These are phyloP conservation scores for Hippocampus guttulatus DNA, from an alignment of 2,113 vertebrate genomes.

Conservation along the genomic window DNA sequence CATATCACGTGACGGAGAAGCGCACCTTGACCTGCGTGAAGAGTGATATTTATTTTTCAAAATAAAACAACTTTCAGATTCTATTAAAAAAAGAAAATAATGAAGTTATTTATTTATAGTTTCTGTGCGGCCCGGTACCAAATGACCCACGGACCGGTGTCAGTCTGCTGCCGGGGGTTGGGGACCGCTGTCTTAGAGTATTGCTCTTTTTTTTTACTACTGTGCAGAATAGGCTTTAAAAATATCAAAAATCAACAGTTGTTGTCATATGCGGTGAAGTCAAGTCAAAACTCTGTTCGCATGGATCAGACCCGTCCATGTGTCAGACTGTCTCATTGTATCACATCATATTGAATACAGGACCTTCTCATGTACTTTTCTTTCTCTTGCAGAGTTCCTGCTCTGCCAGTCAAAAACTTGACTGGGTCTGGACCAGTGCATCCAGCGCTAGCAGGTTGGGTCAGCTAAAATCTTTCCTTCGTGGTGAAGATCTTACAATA, in stretches of 20 bases:
- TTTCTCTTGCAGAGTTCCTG: slow-evolving; percentile 78
- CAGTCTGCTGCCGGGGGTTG: too few relatives aligned
- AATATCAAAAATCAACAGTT: not conserved
- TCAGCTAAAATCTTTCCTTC: not conserved
- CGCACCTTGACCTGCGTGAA: too few relatives aligned
- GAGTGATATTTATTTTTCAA: too few relatives aligned
- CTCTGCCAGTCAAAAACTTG: slow-evolving; percentile 94
- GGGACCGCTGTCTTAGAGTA: too few relatives aligned
- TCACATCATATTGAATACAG: slow-evolving; percentile 1
- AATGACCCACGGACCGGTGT: too few relatives aligned
- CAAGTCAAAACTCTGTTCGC: slow-evolving; percentile 44
- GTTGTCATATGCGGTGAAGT: slow-evolving; percentile 35
- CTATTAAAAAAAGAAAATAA: too few relatives aligned
- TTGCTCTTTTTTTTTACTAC: not conserved
- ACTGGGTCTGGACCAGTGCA: slow-evolving; percentile 89
- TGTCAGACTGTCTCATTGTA: slow-evolving; percentile 50
- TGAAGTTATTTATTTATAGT: too few relatives aligned
- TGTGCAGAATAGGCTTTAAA: not conserved
- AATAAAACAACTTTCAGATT: too few relatives aligned
- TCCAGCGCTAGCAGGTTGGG: slow-evolving; percentile 89
- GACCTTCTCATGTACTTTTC: not conserved
- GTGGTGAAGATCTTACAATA: not conserved
- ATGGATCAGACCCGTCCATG: slow-evolving; percentile 50
- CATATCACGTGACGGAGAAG: too few relatives aligned
- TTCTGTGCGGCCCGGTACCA: too few relatives aligned